Percentiles rank a stretch among this genome's conserved stretches.
Conservation (phyloP, 2,113 vertebrate genomes). For the Eulemur rufifrons region DNA sequence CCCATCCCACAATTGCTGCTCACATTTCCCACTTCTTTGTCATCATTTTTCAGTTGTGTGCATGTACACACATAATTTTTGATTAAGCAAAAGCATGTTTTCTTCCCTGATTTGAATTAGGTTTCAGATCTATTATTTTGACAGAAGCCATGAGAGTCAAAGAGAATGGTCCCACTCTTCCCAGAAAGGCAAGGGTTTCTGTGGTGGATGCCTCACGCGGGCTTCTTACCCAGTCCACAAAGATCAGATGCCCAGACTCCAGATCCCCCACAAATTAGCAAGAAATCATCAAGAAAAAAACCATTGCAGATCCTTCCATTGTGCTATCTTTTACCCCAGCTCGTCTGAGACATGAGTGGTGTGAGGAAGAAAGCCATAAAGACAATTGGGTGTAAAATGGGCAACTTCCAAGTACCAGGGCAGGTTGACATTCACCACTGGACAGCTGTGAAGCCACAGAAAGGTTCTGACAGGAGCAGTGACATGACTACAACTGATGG, state of each 20-base stretch:
- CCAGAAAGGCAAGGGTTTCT: constrained; percentile 20
- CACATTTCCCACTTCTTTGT: background rate
- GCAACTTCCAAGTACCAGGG: background rate
- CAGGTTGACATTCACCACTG: background rate
- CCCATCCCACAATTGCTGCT: background rate
- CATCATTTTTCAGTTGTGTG: background rate
- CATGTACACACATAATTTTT: background rate
- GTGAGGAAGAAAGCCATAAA: background rate
- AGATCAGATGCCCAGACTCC: background rate
- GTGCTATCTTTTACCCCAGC: background rate
- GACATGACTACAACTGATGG: too few relatives aligned
- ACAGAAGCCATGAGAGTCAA: background rate
- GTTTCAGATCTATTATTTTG: too few relatives aligned
- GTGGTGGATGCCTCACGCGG: background rate
- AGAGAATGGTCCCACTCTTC: constrained; percentile 5
- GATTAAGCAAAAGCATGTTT: too few relatives aligned
- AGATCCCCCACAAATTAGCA: background rate
- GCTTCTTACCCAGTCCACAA: constrained; percentile 20
- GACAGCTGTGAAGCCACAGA: background rate
- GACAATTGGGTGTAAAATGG: background rate
- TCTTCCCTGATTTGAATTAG: too few relatives aligned
- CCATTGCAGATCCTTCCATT: background rate
- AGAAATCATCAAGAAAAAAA: background rate
- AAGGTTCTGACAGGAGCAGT: background rate
- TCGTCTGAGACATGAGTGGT: background rate